Evolutionary conservation across 2,113 vertebrate genomes (phyloP), one percentile per base, ranked within the genome.

Genomic region (Gymnocephalus cernua): DNA sequence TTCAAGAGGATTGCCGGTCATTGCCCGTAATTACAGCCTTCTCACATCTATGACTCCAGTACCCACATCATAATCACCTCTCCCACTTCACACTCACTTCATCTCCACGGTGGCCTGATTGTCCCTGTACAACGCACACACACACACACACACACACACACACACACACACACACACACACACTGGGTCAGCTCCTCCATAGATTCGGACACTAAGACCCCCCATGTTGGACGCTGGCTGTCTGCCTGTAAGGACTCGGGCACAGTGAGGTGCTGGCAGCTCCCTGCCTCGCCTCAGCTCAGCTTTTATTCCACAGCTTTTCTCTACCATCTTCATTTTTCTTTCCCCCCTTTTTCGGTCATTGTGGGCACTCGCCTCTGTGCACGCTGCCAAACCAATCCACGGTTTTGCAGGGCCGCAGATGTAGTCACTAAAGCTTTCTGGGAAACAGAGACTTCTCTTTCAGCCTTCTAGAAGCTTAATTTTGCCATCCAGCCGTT

Each of bases 191-290:
- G 25, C 50, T 67, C 54, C 54, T 80, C 75, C 61, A 80, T 59
- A 47, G 76, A 80, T 23, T 0, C 0, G 15, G 61, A 74, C 61
- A 18, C 77, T 79, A 6, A 82, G 86, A 80, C 84, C 84, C 81
- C 84, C 89, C 76, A 74, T 85, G 86, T 38, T 6, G 83, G 86
- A 84, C 64, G 81, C 89, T 88, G 83, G 89, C 86, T 0, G n/a
- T 7, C 69, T 84, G 83, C 86, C 88, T 38, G 62, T 0, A 1
- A 66, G 57, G 83, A 79, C 83, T 70, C 38, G 0, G 51, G 23
- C 85, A 50, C 80, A 81, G 85, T 32, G n/a, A 86, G 83, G 53
- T 62, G 65, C 74, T 88, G 86, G 71, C 86, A 82, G 74, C 86
- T 64, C 74, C 11, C 51, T 1, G 27, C 54, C 4, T 48, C 8